These are phyloP conservation scores for Strigops habroptila DNA, from an alignment of 2,113 vertebrate genomes.

Conservation along the genomic window DNA sequence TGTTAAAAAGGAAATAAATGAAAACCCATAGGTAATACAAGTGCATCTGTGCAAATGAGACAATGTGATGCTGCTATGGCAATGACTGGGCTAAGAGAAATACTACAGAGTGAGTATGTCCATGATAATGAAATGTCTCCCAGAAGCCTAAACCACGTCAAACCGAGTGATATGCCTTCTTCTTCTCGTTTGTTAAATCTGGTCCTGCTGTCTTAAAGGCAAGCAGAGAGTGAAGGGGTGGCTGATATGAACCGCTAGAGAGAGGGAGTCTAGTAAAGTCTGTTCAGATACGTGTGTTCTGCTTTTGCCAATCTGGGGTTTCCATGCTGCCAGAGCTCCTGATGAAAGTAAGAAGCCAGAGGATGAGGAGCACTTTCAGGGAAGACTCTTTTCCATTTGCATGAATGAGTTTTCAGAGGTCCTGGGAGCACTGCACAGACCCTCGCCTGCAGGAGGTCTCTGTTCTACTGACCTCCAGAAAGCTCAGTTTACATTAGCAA, in stretches of 20 bases:
- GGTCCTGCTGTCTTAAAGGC: neutral
- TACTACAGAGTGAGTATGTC: neutral
- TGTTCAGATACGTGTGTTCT: neutral
- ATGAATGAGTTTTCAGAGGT: neutral
- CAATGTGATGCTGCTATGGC: neutral
- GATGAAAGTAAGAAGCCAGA: neutral
- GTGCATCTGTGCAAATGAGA: neutral
- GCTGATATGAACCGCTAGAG: neutral
- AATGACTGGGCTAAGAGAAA: neutral
- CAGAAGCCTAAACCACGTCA: neutral
- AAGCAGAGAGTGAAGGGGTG: neutral
- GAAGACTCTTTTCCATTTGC: neutral
- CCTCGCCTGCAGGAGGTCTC: neutral
- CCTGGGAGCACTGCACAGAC: neutral
- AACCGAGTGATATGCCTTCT: rapidly evolving
- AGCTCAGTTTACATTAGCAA: neutral
- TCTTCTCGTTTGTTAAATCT: neutral
- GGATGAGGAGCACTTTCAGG: neutral
- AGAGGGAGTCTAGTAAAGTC: neutral
- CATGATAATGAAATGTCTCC: neutral
- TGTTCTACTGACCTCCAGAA: neutral
- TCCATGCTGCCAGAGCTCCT: neutral
- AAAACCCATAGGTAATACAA: neutral
- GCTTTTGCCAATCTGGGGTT: neutral
- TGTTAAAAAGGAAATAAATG: neutral